phyloP scores from a whole-genome alignment of 2,113 vertebrate genomes.

The Phaethon lepturus region DNA sequence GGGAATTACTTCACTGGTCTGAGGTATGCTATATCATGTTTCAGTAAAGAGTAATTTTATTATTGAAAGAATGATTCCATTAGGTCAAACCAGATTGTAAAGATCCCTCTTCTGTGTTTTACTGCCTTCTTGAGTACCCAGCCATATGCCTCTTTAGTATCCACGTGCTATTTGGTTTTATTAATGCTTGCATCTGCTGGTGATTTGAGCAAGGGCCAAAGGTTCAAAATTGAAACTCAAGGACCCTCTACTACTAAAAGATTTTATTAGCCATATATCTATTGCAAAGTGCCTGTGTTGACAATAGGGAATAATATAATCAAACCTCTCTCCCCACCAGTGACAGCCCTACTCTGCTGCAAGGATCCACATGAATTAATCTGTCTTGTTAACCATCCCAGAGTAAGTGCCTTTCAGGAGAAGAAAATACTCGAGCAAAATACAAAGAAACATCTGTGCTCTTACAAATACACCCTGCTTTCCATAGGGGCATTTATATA shows the following conservation, averaged over 20 bases:
- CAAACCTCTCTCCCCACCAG: constrained; percentile 27
- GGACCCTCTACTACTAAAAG: constrained; percentile 52
- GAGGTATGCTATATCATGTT: not conserved
- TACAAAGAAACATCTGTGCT: not conserved
- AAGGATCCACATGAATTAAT: constrained; percentile 50
- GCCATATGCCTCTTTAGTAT: constrained; percentile 47
- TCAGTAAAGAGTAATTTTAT: not conserved
- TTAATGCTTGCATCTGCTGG: constrained; percentile 53
- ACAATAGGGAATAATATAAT: constrained; percentile 59
- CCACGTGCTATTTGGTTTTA: constrained; percentile 50
- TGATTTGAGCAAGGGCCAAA: constrained; percentile 60
- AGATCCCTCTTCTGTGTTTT: constrained; percentile 21
- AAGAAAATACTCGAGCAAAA: not conserved
- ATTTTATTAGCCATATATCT: constrained; percentile 66
- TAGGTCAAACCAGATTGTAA: constrained; percentile 23
- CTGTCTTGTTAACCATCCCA: constrained; percentile 26
- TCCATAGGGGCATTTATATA: not conserved
- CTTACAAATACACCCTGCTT: not conserved
- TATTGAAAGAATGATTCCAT: not conserved
- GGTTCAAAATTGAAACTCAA: constrained; percentile 65
- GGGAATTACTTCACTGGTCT: not conserved
- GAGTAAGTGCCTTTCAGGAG: constrained; percentile 25
- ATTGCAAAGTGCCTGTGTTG: constrained; percentile 47
- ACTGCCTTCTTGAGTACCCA: not conserved
- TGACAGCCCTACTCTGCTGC: constrained; percentile 36